Conservation (phyloP, 2,113 vertebrate species). For the Phaetusa simplex region DNA sequence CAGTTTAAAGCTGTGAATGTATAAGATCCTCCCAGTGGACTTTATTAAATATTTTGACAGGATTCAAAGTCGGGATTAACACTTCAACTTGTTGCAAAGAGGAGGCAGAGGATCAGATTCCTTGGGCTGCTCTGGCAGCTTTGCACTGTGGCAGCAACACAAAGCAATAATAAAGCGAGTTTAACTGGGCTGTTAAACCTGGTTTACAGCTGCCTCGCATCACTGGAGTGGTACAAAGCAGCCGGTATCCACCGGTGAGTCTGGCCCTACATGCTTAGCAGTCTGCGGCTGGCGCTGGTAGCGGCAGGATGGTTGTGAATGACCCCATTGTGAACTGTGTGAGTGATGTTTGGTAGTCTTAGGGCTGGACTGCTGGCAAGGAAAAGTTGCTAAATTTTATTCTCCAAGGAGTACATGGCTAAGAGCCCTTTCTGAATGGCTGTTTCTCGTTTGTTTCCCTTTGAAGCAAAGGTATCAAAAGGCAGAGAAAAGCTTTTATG, state of each 20-base stretch:
- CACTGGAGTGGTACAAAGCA: not conserved
- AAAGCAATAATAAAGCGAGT: not conserved
- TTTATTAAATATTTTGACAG: constrained; percentile 23
- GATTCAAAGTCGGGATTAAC: not conserved
- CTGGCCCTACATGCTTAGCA: not conserved
- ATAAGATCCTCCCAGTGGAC: not conserved
- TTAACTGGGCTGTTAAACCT: not conserved
- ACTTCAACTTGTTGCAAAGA: not conserved
- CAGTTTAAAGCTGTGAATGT: not conserved
- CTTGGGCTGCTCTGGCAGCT: not conserved
- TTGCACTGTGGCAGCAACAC: not conserved
- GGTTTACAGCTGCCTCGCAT: not conserved
- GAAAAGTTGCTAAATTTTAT: not conserved
- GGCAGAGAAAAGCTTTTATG: not conserved
- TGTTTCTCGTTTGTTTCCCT: not conserved
- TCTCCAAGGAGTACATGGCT: not conserved
- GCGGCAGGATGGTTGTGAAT: not conserved
- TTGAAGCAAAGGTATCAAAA: not conserved
- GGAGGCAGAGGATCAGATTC: not conserved
- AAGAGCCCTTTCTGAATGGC: not conserved
- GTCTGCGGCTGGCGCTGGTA: not conserved
- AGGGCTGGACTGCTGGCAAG: not conserved
- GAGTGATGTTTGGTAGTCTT: not conserved
- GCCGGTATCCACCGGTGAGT: not conserved
- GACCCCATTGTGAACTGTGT: not conserved